phyloP scores from a whole-genome alignment of 2,113 vertebrate genomes.

The Embiotoca jacksoni region DNA sequence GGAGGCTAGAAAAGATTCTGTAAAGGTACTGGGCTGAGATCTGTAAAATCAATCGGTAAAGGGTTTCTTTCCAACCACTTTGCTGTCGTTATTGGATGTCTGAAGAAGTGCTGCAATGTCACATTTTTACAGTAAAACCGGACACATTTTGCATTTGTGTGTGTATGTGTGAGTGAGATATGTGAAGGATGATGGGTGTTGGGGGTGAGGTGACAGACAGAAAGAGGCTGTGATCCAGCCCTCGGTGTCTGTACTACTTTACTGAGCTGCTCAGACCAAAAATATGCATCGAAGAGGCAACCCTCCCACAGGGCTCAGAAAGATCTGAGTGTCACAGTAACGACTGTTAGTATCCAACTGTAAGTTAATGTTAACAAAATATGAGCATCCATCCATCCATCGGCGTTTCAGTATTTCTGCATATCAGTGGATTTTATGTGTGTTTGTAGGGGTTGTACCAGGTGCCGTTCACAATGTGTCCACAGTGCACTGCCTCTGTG shows the following conservation, averaged over 20 bases:
- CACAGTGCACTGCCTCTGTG: slow-evolving; percentile 41
- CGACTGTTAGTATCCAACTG: neutral
- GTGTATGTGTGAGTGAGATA: slow-evolving; percentile 32
- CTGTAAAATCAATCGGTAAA: slow-evolving; percentile 17
- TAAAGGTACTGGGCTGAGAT: neutral
- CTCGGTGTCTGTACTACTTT: slow-evolving; percentile 41
- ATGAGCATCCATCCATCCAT: neutral
- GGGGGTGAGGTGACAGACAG: slow-evolving; percentile 26
- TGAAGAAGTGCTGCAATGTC: slow-evolving; percentile 48
- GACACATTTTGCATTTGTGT: slow-evolving; percentile 30
- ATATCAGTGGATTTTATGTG: neutral
- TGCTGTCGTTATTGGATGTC: slow-evolving; percentile 17
- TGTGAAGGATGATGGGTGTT: slow-evolving; percentile 10
- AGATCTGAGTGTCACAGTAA: neutral
- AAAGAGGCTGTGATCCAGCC: slow-evolving; percentile 33
- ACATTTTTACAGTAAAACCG: slow-evolving; percentile 36
- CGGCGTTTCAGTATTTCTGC: neutral
- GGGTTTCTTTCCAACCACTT: slow-evolving; percentile 24
- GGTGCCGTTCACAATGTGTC: slow-evolving; percentile 47
- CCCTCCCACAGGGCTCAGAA: neutral
- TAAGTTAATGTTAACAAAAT: neutral
- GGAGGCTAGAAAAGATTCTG: neutral
- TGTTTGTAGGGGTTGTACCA: slow-evolving; percentile 29
- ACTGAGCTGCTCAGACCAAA: slow-evolving; percentile 39
- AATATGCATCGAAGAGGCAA: neutral